These are phyloP conservation scores for Geotrypetes seraphini DNA, from an alignment of 2,797 vertebrate species.

Conservation along the genomic window DNA sequence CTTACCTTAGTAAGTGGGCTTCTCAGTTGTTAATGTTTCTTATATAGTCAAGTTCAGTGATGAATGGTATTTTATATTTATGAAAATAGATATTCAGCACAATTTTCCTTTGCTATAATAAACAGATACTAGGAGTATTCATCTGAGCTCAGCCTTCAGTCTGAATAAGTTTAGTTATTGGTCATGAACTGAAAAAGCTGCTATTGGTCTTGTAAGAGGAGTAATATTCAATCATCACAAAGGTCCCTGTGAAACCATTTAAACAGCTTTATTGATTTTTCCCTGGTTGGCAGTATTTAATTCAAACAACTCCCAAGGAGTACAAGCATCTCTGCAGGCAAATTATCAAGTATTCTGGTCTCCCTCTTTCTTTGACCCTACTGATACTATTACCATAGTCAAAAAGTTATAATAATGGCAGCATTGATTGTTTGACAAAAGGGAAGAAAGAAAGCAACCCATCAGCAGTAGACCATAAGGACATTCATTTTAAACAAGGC, in stretches of 20 bases:
- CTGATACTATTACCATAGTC: constrained; percentile 36
- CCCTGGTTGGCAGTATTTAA: constrained; percentile 58
- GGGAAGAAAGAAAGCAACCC: constrained; percentile 33
- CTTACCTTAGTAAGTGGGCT: too few relatives aligned
- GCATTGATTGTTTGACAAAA: constrained; percentile 51
- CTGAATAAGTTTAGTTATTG: constrained; percentile 36
- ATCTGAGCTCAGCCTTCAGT: constrained; percentile 11
- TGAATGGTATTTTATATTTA: constrained; percentile 25
- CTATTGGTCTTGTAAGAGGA: constrained; percentile 34
- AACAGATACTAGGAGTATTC: constrained; percentile 11
- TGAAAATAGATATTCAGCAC: constrained; percentile 23
- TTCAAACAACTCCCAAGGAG: constrained; percentile 58
- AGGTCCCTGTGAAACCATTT: constrained; percentile 54
- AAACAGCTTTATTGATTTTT: constrained; percentile 68
- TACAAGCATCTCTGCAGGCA: constrained; percentile 49
- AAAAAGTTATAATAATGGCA: constrained; percentile 38
- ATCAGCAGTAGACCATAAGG: constrained; percentile 42
- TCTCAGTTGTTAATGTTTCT: constrained; percentile 28
- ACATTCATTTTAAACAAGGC: constrained; percentile 23
- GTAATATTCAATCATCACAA: constrained; percentile 50
- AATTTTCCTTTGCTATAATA: constrained; percentile 28
- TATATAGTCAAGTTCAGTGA: constrained; percentile 25
- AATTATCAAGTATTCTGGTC: constrained; percentile 60
- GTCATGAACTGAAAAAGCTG: constrained; percentile 13
- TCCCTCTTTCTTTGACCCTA: constrained; percentile 28